phyloP scores from a whole-genome alignment of 2,888 invertebrate species.

The Lithophane leautieri region DNA sequence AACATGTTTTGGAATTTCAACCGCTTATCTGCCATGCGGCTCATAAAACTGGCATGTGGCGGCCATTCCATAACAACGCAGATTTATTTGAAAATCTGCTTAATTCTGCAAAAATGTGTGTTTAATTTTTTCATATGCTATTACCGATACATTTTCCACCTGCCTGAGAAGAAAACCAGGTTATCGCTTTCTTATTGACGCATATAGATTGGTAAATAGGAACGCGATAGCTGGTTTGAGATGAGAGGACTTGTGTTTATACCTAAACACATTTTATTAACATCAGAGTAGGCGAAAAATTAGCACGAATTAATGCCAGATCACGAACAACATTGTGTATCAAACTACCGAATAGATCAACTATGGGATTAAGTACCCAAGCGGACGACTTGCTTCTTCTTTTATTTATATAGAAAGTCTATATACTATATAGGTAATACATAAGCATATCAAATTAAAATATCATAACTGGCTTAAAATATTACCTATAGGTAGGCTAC shows the following conservation, averaged over 20 bases:
- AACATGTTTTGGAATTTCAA: conserved; percentile 38
- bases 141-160: neutral
- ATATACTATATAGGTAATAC: neutral
- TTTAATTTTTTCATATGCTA: neutral
- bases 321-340: too few relatives aligned
- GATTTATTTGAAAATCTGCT: conserved; percentile 34
- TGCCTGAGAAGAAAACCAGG: conserved; percentile 40
- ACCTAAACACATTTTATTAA: neutral
- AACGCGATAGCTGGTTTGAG: conserved; percentile 8
- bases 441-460: neutral
- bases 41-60: conserved; percentile 51
- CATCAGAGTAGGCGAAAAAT: neutral
- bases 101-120: conserved; percentile 12
- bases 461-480: neutral
- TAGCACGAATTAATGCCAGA: too few relatives aligned
- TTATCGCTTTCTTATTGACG: conserved; percentile 40
- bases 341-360: neutral
- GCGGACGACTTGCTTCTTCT: too few relatives aligned
- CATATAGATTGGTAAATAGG: conserved; percentile 28
- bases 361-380: neutral
- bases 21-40: conserved; percentile 49
- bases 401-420: neutral
- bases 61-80: conserved; percentile 19
- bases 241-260: neutral
- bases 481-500: neutral